Conservation (phyloP, 2,888 invertebrate genomes). For the Imbricaverruca yamaguchii region DNA sequence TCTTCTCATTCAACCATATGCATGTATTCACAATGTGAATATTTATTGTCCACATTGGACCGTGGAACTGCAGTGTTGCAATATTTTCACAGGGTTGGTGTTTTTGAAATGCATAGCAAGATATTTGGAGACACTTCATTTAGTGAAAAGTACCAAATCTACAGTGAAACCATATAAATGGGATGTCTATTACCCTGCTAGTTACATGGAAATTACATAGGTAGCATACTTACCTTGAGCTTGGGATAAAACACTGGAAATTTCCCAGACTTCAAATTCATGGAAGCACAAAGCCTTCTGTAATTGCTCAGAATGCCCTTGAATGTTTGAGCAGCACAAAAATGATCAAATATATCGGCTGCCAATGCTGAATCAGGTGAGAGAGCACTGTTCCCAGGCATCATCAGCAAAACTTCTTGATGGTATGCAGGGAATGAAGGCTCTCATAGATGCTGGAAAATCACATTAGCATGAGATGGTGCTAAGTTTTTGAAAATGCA, state of each 20-base stretch:
- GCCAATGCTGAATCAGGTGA: conserved; percentile 51
- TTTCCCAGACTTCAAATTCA: conserved; percentile 70
- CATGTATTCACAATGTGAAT: too few relatives aligned
- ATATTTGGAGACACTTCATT: too few relatives aligned
- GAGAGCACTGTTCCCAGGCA: conserved; percentile 15
- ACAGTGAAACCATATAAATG: too few relatives aligned
- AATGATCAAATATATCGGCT: conserved; percentile 82
- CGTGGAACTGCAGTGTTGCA: too few relatives aligned
- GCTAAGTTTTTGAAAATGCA: too few relatives aligned
- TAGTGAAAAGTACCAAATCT: too few relatives aligned
- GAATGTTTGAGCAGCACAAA: conserved; percentile 78
- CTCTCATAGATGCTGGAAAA: background rate
- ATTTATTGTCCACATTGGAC: too few relatives aligned
- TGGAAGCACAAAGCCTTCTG: conserved; percentile 76
- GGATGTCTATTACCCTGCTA: too few relatives aligned
- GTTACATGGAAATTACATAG: too few relatives aligned
- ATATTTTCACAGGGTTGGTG: too few relatives aligned
- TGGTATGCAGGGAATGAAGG: background rate
- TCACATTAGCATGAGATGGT: background rate
- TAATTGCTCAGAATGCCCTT: conserved; percentile 74
- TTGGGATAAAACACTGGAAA: conserved; percentile 82
- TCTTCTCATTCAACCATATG: too few relatives aligned
- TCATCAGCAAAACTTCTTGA: background rate
- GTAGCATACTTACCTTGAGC: conserved; percentile 58
- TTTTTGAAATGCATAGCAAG: too few relatives aligned